phyloP scores from a whole-genome alignment of 2,797 vertebrate genomes.

The Sebastes dallii region DNA sequence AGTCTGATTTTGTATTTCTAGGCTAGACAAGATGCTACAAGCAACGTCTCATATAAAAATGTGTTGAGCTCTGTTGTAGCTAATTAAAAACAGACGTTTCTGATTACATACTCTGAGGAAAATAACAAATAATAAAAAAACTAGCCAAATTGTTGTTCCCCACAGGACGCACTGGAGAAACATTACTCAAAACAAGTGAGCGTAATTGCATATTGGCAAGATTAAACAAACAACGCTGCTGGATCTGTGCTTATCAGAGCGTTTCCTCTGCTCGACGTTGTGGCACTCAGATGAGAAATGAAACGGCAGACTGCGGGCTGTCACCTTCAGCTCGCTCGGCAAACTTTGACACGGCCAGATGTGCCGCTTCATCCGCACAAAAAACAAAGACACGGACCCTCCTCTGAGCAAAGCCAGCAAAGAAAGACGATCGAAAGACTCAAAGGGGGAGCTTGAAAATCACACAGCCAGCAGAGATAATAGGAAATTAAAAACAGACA shows the following conservation, averaged over 20 bases:
- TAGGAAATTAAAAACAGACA: background rate
- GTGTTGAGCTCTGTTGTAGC: slow-evolving; percentile 42
- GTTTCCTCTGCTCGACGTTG: slow-evolving; percentile 33
- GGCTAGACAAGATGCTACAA: slow-evolving; percentile 3
- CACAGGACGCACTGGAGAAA: slow-evolving; percentile 63
- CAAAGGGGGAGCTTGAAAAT: background rate
- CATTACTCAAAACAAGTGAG: slow-evolving; percentile 62
- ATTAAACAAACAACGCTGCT: slow-evolving; percentile 64
- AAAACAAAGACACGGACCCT: slow-evolving; percentile 26
- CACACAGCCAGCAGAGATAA: background rate
- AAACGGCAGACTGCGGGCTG: slow-evolving; percentile 41
- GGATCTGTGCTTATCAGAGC: slow-evolving; percentile 59
- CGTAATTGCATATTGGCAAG: slow-evolving; percentile 55
- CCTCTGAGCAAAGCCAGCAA: slow-evolving; percentile 5
- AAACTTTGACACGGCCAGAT: slow-evolving; percentile 59
- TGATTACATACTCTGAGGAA: slow-evolving; percentile 60
- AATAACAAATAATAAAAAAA: slow-evolving; percentile 62
- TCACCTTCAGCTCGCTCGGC: slow-evolving; percentile 46
- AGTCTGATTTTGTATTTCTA: slow-evolving; percentile 8
- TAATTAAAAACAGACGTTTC: slow-evolving; percentile 63
- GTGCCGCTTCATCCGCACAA: slow-evolving; percentile 24
- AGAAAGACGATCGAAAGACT: background rate
- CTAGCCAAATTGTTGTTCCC: slow-evolving; percentile 68
- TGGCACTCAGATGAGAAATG: slow-evolving; percentile 36
- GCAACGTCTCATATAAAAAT: slow-evolving; percentile 28